A percentile compares a stretch with the other conserved stretches of the same genome.
Evolutionary conservation across 2,797 vertebrate species (phyloP).

Genomic region (Myripristis murdjan): DNA sequence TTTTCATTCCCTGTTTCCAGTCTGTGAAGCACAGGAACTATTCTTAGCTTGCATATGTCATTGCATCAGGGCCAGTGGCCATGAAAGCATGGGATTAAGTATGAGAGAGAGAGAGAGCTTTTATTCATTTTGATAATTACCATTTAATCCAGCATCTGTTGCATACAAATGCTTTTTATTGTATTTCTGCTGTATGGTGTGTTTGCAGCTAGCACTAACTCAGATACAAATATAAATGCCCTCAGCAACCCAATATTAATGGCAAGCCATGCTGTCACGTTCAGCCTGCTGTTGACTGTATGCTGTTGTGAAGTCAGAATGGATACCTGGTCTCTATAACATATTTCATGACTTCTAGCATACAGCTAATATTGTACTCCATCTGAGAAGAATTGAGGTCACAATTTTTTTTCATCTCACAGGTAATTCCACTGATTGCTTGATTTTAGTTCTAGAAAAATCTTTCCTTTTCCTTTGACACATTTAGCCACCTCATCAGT

Average conservation of each 20-base stretch:
- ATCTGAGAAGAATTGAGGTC: too few relatives aligned
- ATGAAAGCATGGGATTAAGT: slow-evolving; percentile 47
- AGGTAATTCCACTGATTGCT: too few relatives aligned
- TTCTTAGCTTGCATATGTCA: slow-evolving; percentile 30
- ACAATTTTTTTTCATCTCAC: too few relatives aligned
- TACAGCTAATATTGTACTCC: too few relatives aligned
- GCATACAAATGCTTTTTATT: slow-evolving; percentile 31
- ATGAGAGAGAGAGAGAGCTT: slow-evolving; percentile 28
- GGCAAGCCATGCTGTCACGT: not conserved
- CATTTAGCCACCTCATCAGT: too few relatives aligned
- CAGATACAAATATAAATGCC: slow-evolving; percentile 10
- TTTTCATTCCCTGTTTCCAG: slow-evolving; percentile 1
- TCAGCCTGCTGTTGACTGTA: not conserved
- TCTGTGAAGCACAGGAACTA: slow-evolving; percentile 13
- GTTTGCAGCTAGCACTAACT: slow-evolving; percentile 18
- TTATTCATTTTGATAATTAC: slow-evolving; percentile 63
- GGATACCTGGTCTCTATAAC: too few relatives aligned
- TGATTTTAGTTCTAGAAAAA: too few relatives aligned
- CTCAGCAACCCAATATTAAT: slow-evolving; percentile 1
- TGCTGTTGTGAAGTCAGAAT: too few relatives aligned
- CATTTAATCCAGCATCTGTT: slow-evolving; percentile 61
- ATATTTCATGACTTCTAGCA: too few relatives aligned
- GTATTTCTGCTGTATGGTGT: slow-evolving; percentile 5
- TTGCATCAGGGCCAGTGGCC: slow-evolving; percentile 6
- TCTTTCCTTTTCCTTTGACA: too few relatives aligned